These are phyloP conservation scores for Drosophila nr. perissopoda DNA, from an alignment of 2,888 invertebrate species.

Conservation along the genomic window DNA sequence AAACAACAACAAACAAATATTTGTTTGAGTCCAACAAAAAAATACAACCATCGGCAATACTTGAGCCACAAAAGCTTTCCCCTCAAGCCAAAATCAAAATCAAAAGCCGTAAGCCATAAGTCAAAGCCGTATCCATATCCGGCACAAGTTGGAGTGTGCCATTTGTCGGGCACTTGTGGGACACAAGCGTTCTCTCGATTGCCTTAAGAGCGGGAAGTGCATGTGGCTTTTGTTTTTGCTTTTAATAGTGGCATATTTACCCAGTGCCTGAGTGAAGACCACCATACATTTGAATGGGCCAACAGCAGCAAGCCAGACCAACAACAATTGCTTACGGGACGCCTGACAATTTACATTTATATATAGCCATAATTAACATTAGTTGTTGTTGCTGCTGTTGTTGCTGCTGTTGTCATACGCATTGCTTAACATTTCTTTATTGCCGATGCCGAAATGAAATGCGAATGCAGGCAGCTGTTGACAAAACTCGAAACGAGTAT, in stretches of 20 bases:
- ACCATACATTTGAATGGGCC: constrained; percentile 40
- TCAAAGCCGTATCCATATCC: constrained; percentile 49
- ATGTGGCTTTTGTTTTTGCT: constrained; percentile 1
- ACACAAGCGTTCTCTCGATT: constrained; percentile 19
- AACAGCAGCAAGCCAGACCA: constrained; percentile 15
- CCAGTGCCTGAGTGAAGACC: constrained; percentile 41
- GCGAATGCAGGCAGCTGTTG: constrained; percentile 49
- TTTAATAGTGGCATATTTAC: constrained; percentile 55
- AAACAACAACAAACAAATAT: neutral
- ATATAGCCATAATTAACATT: constrained; percentile 45
- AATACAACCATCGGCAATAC: constrained; percentile 4
- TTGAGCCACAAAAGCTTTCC: constrained; percentile 27
- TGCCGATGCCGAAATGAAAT: constrained; percentile 42
- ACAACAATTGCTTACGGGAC: constrained; percentile 57
- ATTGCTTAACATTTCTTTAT: constrained; percentile 69
- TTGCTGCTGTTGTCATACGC: constrained; percentile 45
- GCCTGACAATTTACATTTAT: constrained; percentile 65
- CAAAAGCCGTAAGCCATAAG: constrained; percentile 16
- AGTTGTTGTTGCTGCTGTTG: constrained; percentile 24
- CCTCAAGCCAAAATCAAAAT: constrained; percentile 29
- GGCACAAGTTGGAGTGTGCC: constrained; percentile 45
- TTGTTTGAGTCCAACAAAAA: neutral
- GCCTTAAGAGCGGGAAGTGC: constrained; percentile 1
- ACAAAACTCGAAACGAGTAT: constrained; percentile 46
- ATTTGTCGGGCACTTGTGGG: constrained; percentile 29